A percentile compares a stretch with the other conserved stretches of the same genome.
Conservation (phyloP, 2,113 vertebrate species). For the Acanthisitta chloris region DNA sequence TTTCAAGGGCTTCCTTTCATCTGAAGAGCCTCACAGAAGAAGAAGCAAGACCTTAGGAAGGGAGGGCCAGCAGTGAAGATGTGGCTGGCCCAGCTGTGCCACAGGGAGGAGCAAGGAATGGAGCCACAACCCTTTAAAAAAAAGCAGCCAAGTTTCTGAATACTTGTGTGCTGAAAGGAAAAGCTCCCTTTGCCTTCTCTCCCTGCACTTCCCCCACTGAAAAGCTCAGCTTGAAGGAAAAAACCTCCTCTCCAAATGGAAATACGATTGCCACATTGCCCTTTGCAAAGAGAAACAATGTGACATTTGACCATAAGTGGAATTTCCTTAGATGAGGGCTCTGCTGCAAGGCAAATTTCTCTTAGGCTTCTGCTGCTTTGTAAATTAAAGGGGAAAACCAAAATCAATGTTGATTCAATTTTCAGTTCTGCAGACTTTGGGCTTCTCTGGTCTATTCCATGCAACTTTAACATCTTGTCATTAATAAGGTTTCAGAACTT, state of each 20-base stretch:
- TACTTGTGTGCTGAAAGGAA: background rate
- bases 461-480: background rate
- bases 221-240: background rate
- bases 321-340: background rate
- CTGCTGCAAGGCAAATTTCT: background rate
- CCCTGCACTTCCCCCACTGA: background rate
- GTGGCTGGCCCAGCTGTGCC: background rate
- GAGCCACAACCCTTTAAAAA: background rate
- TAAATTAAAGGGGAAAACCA: background rate
- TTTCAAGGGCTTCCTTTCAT: background rate
- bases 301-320: background rate
- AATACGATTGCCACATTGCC: background rate
- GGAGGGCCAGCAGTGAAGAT: background rate
- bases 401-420: background rate
- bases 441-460: background rate
- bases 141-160: background rate
- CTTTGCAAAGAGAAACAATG: conserved; percentile 2
- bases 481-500: background rate
- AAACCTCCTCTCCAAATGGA: conserved; percentile 6
- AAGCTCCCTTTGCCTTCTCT: background rate
- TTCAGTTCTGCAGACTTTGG: background rate
- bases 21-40: background rate
- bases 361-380: background rate
- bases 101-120: rapidly evolving
- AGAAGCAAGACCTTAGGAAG: background rate